A percentile compares a stretch with the other conserved stretches of the same genome.
Evolutionary conservation across 2,797 vertebrate species (phyloP).

Genomic region (Taeniopygia guttata): DNA sequence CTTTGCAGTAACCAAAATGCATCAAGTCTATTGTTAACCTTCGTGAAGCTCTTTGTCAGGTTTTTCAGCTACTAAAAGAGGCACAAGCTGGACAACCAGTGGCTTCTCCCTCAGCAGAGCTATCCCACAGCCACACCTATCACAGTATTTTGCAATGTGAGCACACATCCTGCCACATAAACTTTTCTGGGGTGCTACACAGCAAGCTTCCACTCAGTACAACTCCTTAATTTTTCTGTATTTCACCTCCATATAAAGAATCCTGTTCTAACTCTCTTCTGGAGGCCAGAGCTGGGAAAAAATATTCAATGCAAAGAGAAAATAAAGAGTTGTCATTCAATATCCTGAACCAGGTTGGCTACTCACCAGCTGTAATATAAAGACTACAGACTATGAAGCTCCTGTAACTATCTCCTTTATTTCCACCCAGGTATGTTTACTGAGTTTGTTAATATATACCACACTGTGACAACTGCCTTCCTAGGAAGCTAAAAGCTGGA

Average conservation of each 20-base stretch:
- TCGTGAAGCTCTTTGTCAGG: neutral
- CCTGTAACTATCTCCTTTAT: neutral
- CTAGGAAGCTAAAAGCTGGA: neutral
- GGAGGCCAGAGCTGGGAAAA: neutral
- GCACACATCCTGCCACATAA: neutral
- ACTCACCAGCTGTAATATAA: neutral
- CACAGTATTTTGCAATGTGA: neutral
- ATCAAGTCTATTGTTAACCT: neutral
- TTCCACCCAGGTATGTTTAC: constrained; percentile 15
- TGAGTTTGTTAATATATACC: neutral
- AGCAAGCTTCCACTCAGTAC: neutral
- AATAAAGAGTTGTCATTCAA: constrained; percentile 14
- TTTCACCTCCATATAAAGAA: neutral
- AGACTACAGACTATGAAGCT: neutral
- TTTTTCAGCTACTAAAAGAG: neutral
- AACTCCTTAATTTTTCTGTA: neutral
- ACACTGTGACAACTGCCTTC: neutral
- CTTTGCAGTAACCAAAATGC: neutral
- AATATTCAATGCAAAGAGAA: neutral
- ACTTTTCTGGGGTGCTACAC: neutral
- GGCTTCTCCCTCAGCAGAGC: accelerated
- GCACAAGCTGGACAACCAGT: neutral
- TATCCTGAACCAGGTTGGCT: constrained; percentile 1
- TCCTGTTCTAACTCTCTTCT: neutral
- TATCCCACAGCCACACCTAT: neutral